Evolutionary conservation across 2,888 invertebrate genomes (phyloP).

Genomic region (Dicyrtoma fusca): DNA sequence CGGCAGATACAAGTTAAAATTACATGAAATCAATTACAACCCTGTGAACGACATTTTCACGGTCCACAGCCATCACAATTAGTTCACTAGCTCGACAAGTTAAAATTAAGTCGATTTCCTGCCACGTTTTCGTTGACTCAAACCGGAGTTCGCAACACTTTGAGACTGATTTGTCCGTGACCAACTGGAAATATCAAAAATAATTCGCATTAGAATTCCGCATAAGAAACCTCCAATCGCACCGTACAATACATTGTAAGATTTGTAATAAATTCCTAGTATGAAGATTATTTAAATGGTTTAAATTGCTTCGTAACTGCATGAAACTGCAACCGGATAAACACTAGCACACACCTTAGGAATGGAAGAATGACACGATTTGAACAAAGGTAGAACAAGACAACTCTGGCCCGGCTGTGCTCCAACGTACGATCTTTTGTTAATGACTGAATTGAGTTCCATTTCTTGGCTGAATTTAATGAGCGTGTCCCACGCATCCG

Average conservation of each 20-base stretch:
- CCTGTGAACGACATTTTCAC: conserved; percentile 50
- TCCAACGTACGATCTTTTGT: conserved; percentile 54
- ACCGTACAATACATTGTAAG: too few relatives aligned
- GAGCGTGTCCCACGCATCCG: conserved; percentile 54
- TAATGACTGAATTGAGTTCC: conserved; percentile 50
- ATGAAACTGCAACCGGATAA: neutral
- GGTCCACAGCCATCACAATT: conserved; percentile 47
- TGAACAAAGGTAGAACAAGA: conserved; percentile 53
- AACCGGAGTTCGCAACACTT: conserved; percentile 56
- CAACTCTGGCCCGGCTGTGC: conserved; percentile 56
- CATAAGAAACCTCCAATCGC: too few relatives aligned
- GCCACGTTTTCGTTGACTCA: conserved; percentile 51
- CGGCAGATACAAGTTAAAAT: neutral
- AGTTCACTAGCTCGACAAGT: conserved; percentile 53
- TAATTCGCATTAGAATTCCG: neutral
- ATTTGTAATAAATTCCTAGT: too few relatives aligned
- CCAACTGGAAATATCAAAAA: conserved; percentile 46
- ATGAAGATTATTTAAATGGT: too few relatives aligned
- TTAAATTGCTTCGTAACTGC: neutral
- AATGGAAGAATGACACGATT: conserved; percentile 45
- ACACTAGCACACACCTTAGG: conserved; percentile 53
- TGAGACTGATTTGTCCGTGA: conserved; percentile 52
- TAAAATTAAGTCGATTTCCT: conserved; percentile 53
- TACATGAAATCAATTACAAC: conserved; percentile 52
- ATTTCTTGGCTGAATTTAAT: conserved; percentile 51